Evolutionary conservation across 2,797 vertebrate genomes (phyloP).

Genomic region (Arrhamphus sclerolepis): DNA sequence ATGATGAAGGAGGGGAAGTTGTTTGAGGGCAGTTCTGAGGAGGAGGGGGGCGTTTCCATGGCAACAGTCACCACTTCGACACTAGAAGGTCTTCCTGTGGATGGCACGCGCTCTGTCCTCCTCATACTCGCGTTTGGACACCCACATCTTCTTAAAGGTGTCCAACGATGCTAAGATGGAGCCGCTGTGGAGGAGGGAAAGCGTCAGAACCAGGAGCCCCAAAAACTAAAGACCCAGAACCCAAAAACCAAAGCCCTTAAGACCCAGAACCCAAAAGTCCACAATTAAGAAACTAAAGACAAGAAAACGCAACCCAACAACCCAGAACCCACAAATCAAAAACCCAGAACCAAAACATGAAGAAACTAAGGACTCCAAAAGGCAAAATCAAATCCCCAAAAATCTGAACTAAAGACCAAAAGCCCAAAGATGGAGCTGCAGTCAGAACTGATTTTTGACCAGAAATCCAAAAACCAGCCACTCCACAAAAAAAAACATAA

Average conservation of each 20-base stretch:
- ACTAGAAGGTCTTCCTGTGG: slow-evolving; percentile 92
- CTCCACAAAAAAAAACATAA: not conserved
- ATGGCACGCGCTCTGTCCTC: slow-evolving; percentile 89
- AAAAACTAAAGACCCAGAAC: no score
- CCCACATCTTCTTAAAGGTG: slow-evolving; percentile 96
- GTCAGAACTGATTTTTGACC: not conserved
- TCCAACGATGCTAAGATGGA: slow-evolving; percentile 91
- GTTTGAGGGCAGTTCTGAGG: slow-evolving; percentile 55
- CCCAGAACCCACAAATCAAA: no score
- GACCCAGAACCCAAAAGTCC: no score
- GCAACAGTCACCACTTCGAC: not conserved
- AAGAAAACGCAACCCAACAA: no score
- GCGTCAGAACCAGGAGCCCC: not conserved
- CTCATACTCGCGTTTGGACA: slow-evolving; percentile 93
- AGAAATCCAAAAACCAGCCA: slow-evolving; percentile 2
- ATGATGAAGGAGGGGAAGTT: slow-evolving; percentile 15
- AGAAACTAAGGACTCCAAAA: no score
- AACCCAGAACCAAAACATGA: no score
- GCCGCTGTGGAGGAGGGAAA: slow-evolving; percentile 74
- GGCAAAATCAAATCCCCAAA: no score
- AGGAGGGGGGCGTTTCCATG: not conserved
- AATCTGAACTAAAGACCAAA: no score
- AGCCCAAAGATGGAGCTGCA: no score
- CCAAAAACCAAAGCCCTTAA: no score
- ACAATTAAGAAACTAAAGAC: no score